phyloP scores from a whole-genome alignment of 2,888 invertebrate genomes.

The Quadriops clusia region DNA sequence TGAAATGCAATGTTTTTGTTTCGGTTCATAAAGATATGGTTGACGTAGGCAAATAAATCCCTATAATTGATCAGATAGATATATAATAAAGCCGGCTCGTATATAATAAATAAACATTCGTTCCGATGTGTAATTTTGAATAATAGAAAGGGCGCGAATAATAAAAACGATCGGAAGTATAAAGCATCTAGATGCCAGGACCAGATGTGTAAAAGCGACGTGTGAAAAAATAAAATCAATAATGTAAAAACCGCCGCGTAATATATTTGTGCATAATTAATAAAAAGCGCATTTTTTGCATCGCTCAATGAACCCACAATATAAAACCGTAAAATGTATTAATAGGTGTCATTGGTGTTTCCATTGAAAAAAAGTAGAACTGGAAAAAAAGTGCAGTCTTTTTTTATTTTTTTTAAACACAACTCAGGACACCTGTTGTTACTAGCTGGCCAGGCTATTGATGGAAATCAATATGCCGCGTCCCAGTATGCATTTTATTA shows the following conservation, averaged over 20 bases:
- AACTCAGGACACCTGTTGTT: slow-evolving; percentile 31
- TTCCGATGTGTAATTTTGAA: too few relatives aligned
- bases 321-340: slow-evolving; percentile 33
- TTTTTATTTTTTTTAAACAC: slow-evolving; percentile 19
- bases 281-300: slow-evolving; percentile 27
- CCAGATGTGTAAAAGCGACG: slow-evolving; percentile 4
- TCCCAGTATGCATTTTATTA: too few relatives aligned
- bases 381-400: slow-evolving; percentile 21
- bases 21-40: too few relatives aligned
- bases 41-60: too few relatives aligned
- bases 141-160: too few relatives aligned
- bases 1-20: too few relatives aligned
- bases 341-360: slow-evolving; percentile 34
- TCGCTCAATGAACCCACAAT: slow-evolving; percentile 28
- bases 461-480: slow-evolving; percentile 28
- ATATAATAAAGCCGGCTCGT: too few relatives aligned
- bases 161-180: slow-evolving; percentile 7
- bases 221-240: slow-evolving; percentile 11
- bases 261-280: slow-evolving; percentile 26
- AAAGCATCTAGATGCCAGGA: slow-evolving; percentile 4
- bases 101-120: too few relatives aligned
- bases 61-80: too few relatives aligned
- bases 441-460: slow-evolving; percentile 24
- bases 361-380: slow-evolving; percentile 29
- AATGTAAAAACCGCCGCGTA: slow-evolving; percentile 11